Evolutionary conservation across 2,113 vertebrate species (phyloP), one percentile per base, ranked within the genome.

Genomic region (Hypomesus transpacificus): DNA sequence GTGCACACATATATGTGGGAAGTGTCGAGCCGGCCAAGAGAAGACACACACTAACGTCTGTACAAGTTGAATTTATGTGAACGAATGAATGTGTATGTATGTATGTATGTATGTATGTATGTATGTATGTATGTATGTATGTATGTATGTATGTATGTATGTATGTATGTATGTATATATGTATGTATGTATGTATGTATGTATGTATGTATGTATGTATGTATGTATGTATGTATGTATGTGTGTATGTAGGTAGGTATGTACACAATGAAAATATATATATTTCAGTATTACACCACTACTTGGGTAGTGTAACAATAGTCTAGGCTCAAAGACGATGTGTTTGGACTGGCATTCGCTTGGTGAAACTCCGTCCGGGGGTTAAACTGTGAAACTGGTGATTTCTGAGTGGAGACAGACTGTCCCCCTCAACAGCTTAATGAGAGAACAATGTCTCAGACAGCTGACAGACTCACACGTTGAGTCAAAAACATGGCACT

Each of bases 381-480:
- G 59, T 4, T 34, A 34, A 34, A 34, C 31, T 34, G 59, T 62
- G 51, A 21, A 31, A 52, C 58, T 78, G 64, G 50, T 46, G 73
- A 83, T 85, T 67, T 31, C 72, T 76, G 82, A 58, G 66, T 70
- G 73, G 39, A 74, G 22, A 75, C 14, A 18, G 71, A 21, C 81
- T 69, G 39, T 80, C 69, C 62, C 39, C 31, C 64, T 60, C 71
- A 63, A 82, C 66, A 65, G 70, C 81, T 75, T 81, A 77, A 81
- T 79, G 81, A 82, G 82, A 74, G 74, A 70, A 79, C 14, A 20
- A 68, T 81, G 58, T 28, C 34, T 72, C 66, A 73, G n/a, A n/a
- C 73, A 82, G 75, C 67, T 68, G 26, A 61, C 24, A 61, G 28
- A 17, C 14, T 69, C 21, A 4, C 22, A 46, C 39, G 28, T 11